Evolutionary conservation across 2,888 invertebrate genomes (phyloP), one percentile per base, ranked within the genome.

Genomic region (Hydrotaea cyrtoneurina): DNA sequence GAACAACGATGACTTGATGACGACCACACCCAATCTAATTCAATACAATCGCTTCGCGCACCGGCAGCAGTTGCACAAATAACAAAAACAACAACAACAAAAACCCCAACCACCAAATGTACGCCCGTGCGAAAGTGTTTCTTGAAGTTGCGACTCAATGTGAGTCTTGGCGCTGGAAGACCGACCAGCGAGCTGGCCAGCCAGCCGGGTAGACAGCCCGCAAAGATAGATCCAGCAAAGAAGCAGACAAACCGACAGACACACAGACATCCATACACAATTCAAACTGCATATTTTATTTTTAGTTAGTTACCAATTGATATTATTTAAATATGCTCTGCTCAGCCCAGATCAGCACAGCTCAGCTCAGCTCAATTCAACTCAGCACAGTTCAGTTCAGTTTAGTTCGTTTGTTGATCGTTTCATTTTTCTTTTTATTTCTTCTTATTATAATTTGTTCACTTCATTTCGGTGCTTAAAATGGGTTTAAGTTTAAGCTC

Each of bases 21-120:
- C 85, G 85, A 85, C 85, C 85, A 85, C 85, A 85, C 85, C 85
- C 85, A 85, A 80, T 85, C 85, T 82, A 85, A 85, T 82, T 85
- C 85, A 80, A 82, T 82, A 80, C 84, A 76, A 81, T 76, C 53
- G 77, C 85, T 64, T 80, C 53, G 72, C 57, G 77, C 74, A 85
- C 83, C 76, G 83, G 78, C 85, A 83, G 74, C 81, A 81, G 71
- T 80, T 77, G 76, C 64, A 81, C 73, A 78, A 77, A 8, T 55
- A 69, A 17, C 81, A 86, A 76, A 64, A 82, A 82, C 80, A 78
- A 46, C 50, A 53, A 46, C 53, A 59, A n/a, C 57, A 75, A 62
- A 50, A 4, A 4, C 50, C 2, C 46, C 72, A 31, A 80, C 76
- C 78, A 83, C 21, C 82, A 82, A 82, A 85, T 77, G 80, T 78